Base-by-base conservation (phyloP, 2,113 vertebrate genomes). In the Megaceryle torquata region DNA sequence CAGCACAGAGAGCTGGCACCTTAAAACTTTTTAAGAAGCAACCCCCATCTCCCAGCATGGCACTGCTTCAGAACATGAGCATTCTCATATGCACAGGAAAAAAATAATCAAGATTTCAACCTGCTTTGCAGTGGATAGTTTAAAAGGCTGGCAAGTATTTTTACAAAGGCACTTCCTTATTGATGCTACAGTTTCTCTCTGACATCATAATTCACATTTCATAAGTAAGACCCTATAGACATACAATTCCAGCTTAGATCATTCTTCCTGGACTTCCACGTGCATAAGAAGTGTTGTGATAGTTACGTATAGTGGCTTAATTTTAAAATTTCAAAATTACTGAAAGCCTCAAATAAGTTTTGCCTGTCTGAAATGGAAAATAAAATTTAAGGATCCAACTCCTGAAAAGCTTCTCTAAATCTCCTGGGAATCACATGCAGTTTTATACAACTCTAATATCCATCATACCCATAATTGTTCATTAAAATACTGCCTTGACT, bases 271-370 rank as follows among this genome's bases (percentile, higher is more conserved):
- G 48, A 50, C 77, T 93, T 80, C 39, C 83, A 90, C 37, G 10
- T 33, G 87, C 57, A 61, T 86, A 78, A 93, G 88, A 77, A 92
- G 46, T 31, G 44, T 63, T 77, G 63, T 72, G 44, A 93, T 88
- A 94, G 74, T 46, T 94, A 78, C 89, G 53, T 77, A 53, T 19
- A 94, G 84, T 69, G 78, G 54, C 75, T 93, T 95, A 92, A 93
- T 96, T 96, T 96, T 68, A 51, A 86, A 96, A 82, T 65, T 41
- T 41, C 39, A 41, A 41, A 41, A 41, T 41, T 82, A 75, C 51
- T 91, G 79, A 93, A 91, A 85, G 85, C n/a, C 59, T 94, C 67
- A 94, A 93, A 92, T 96, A 74, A 85, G 80, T 83, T 95, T 92
- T 88, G 37, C 41, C 12, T 91, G 87, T 91, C 78, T 70, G 75